Base-by-base conservation (phyloP, 2,113 vertebrate species). In the Poeciliopsis turrubarensis region DNA sequence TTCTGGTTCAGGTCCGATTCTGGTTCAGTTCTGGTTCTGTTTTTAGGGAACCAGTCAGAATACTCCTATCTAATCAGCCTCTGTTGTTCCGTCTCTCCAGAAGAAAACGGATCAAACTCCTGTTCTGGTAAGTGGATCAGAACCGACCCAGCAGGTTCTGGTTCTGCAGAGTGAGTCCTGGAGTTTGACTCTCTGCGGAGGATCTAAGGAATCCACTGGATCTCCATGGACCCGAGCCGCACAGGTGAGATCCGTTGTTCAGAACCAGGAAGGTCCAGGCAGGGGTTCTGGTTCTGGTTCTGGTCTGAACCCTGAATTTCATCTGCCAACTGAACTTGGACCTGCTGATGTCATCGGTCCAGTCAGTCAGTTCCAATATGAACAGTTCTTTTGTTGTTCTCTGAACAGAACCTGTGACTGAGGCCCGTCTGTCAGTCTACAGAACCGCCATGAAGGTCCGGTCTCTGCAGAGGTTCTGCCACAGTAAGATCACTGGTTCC, bases 371-470 rank as follows among this genome's bases (percentile, higher is more conserved):
- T 25, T n/a, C 22, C 22, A 9, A 54, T 17, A 54, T 32, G 8
- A 64, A 44, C 27, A 11, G n/a, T 41, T 30, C 4, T 44, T 14
- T 72, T 30, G 1, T 72, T 30, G 3, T 31, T 34, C 51, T 4
- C 4, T 29, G 67, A 87, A 1, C 89, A 96, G 95, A 93, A 57
- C 83, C 79, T 60, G 86, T 95, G 47, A 88, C 14, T 60, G 88
- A 92, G 32, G 83, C 93, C 68, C 93, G 94, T 75, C 93, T 84
- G 15, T 92, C 92, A 0, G 67, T 95, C 68, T 97, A 95, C 80
- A 93, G 95, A 89, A 95, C 94, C 3, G 93, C 95, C 27, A 78
- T 96, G 83, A 97, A 97, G 85, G 92, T 97, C 2, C 71, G 70
- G 47, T 89, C 93, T 1, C 79, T 97, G 65, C 96, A 98, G 94